Evolutionary conservation across 2,888 invertebrate species (phyloP), one percentile per base, ranked within the genome.

Genomic region (Marasmarcha lunaedactyla): DNA sequence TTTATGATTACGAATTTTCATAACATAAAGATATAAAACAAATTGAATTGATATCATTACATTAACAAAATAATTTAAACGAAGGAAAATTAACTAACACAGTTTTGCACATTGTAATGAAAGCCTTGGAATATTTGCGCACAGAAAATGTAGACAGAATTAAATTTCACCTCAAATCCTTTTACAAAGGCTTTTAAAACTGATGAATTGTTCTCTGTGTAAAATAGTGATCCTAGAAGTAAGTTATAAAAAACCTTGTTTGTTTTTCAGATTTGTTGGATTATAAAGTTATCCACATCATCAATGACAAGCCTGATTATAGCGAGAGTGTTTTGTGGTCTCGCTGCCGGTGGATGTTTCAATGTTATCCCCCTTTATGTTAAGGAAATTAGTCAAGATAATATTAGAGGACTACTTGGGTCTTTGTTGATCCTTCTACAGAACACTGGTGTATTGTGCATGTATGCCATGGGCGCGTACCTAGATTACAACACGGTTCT

Each of bases 351-450:
- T 1, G 71, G 66, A 0, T 57, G 61, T 37, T 71, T 63, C 41
- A 63, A 53, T 14, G 47, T 63, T 0, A 44, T 67, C 1, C 67
- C 71, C 0, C 62, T 72, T 50, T 72, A 70, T 39, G 43, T 66
- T 1, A 68, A 67, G 37, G 72, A 72, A 43, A 68, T 72, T 14
- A 60, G 70, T 36, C 59, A 71, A 39, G 59, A 63, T 26, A 48
- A 58, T 27, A 61, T 70, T 15, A 54, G 70, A 43, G 72, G 72
- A 5, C 47, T 53, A 1, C 45, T 71, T 1, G 61, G 64, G 2
- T 55, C 67, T 1, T 40, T 66, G 2, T 26, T 50, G 2, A 49
- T 58, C 1, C 27, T 71, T 9, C 44, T 54, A 9, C 63, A 65
- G 48, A 63, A 63, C 39, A 33, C 57, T 1, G 72, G 72, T 1